Evolutionary conservation across 2,113 vertebrate genomes (phyloP).

Genomic region (Otus sunia): DNA sequence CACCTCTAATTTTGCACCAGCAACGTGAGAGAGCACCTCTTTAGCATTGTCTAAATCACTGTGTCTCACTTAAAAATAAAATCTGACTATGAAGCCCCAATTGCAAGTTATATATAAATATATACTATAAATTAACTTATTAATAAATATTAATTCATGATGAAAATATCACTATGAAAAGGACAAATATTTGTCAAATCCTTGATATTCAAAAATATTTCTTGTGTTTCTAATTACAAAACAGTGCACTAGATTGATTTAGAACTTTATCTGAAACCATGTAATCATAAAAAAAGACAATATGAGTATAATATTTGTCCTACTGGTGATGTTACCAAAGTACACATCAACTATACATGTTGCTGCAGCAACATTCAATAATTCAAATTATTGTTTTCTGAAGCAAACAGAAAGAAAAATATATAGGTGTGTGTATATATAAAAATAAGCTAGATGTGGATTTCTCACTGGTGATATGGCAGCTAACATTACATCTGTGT

Average conservation of each 20-base stretch:
- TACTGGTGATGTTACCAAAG: not conserved
- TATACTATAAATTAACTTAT: not conserved
- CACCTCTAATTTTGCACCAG: not conserved
- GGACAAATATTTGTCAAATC: not conserved
- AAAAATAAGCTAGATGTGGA: not conserved
- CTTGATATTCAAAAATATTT: not conserved
- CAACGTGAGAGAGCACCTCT: not conserved
- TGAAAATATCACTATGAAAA: not conserved
- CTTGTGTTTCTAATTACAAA: not conserved
- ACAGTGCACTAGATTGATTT: not conserved
- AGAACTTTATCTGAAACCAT: not conserved
- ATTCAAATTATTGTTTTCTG: not conserved
- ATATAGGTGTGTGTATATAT: not conserved
- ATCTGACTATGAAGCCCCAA: not conserved
- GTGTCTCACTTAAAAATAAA: not conserved
- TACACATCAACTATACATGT: not conserved
- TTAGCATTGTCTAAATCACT: not conserved
- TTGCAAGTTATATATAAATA: not conserved
- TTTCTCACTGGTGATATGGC: not conserved
- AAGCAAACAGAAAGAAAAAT: not conserved
- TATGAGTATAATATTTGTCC: not conserved
- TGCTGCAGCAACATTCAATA: not conserved
- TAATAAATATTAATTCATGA: not conserved
- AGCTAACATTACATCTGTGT: not conserved
- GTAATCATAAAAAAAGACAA: not conserved